A percentile compares a stretch with the other conserved stretches of the same genome.
These are phyloP conservation scores for Catharus minimus DNA, from an alignment of 2,113 vertebrate species.

Conservation along the genomic window DNA sequence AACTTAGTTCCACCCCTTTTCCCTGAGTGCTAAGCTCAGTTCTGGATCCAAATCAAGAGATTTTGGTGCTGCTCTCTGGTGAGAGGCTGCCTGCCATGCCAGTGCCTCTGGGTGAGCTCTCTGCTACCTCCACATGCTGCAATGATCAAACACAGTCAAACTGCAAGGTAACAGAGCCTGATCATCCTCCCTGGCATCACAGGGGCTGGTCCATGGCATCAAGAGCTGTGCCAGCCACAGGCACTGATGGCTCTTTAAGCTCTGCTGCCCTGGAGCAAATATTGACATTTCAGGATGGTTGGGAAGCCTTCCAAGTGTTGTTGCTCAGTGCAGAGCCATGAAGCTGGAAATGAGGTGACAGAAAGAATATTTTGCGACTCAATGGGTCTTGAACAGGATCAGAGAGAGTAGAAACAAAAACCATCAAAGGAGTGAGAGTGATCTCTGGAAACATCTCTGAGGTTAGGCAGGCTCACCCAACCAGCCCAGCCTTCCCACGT, in stretches of 20 bases:
- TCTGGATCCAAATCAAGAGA: not conserved
- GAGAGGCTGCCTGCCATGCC: fast-evolving
- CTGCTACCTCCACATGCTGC: fast-evolving
- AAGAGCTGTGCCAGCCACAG: not conserved
- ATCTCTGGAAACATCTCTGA: not conserved
- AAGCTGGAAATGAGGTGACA: not conserved
- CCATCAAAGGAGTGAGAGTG: not conserved
- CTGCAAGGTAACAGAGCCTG: not conserved
- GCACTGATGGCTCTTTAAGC: not conserved
- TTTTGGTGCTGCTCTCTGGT: not conserved
- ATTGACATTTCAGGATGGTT: not conserved
- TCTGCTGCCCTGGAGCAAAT: not conserved
- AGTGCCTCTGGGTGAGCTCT: not conserved
- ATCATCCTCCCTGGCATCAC: not conserved
- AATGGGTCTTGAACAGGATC: not conserved
- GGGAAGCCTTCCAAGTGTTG: not conserved
- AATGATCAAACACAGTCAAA: not conserved
- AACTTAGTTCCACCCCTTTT: not conserved
- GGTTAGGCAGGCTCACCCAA: not conserved
- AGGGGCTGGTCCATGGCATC: not conserved
- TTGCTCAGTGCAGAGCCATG: not conserved
- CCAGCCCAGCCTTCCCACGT: fast-evolving
- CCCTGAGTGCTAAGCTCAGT: not conserved
- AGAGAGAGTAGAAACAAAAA: not conserved
- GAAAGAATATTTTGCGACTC: not conserved